These are phyloP conservation scores for Anaspis maculata DNA, from an alignment of 2,888 invertebrate genomes.

Conservation along the genomic window DNA sequence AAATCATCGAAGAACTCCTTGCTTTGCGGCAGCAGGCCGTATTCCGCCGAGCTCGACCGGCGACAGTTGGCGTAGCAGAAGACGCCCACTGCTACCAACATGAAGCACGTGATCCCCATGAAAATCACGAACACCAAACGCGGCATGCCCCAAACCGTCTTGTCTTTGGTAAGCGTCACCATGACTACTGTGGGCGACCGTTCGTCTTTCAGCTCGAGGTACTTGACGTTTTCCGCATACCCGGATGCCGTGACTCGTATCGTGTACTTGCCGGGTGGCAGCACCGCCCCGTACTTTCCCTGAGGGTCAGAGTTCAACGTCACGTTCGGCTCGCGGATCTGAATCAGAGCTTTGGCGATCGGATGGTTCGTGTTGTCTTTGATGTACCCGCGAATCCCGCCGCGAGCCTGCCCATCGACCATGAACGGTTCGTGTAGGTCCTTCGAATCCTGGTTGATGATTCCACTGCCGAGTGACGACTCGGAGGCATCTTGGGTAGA, in stretches of 20 bases:
- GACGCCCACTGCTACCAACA: conserved; percentile 46
- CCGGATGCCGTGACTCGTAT: conserved; percentile 52
- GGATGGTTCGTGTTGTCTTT: conserved; percentile 53
- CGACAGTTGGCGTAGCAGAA: conserved; percentile 51
- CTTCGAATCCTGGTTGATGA: conserved; percentile 6
- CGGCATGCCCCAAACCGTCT: conserved; percentile 65
- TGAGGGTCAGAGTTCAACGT: conserved; percentile 36
- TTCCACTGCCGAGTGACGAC: no score
- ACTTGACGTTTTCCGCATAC: conserved; percentile 49
- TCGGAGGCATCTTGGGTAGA: no score
- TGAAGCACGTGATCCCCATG: conserved; percentile 50
- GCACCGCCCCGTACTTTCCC: conserved; percentile 45
- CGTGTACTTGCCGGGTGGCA: conserved; percentile 46
- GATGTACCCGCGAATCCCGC: conserved; percentile 42
- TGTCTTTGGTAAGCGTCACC: conserved; percentile 59
- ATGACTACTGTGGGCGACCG: conserved; percentile 51
- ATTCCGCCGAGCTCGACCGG: conserved; percentile 28
- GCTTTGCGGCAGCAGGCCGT: conserved; percentile 28
- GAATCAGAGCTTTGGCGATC: conserved; percentile 45
- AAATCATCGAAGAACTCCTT: conserved; percentile 25
- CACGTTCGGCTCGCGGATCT: conserved; percentile 41
- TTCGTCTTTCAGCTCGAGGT: conserved; percentile 34
- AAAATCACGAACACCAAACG: conserved; percentile 67
- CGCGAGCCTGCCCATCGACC: conserved; percentile 2
- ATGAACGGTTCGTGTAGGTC: conserved; percentile 7